Percentiles rank a stretch among this genome's conserved stretches.
Conservation (phyloP, 2,888 invertebrate species). For the Ypsolopha sequella region DNA sequence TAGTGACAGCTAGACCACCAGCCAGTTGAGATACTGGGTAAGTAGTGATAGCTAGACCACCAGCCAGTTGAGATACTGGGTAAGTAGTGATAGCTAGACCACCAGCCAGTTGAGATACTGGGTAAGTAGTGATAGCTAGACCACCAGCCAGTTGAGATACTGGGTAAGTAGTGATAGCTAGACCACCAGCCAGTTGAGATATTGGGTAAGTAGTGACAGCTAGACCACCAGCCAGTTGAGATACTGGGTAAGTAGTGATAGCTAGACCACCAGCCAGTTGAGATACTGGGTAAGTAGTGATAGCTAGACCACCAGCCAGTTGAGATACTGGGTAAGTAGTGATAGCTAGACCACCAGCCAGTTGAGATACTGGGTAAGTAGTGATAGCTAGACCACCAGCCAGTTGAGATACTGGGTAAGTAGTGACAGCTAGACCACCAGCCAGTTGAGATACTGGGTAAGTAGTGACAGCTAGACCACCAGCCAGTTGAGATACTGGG, state of each 20-base stretch:
- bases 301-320: too few relatives aligned
- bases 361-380: constrained; percentile 36
- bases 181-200: constrained; percentile 16
- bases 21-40: constrained; percentile 34
- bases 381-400: too few relatives aligned
- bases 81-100: constrained; percentile 13
- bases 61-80: constrained; percentile 29
- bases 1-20: not conserved
- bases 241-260: constrained; percentile 33
- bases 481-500: constrained; percentile 29
- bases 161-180: constrained; percentile 27
- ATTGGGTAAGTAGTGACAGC: constrained; percentile 27
- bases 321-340: constrained; percentile 36
- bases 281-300: constrained; percentile 36
- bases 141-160: constrained; percentile 17
- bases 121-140: constrained; percentile 23
- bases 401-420: constrained; percentile 36
- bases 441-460: constrained; percentile 34
- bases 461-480: constrained; percentile 5
- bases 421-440: not conserved
- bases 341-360: too few relatives aligned
- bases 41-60: constrained; percentile 5
- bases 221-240: constrained; percentile 8
- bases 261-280: too few relatives aligned
- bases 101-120: constrained; percentile 21